Percentiles rank a stretch among this genome's conserved stretches.
phyloP scores from a whole-genome alignment of 2,888 invertebrate genomes.

The Apamea anceps region DNA sequence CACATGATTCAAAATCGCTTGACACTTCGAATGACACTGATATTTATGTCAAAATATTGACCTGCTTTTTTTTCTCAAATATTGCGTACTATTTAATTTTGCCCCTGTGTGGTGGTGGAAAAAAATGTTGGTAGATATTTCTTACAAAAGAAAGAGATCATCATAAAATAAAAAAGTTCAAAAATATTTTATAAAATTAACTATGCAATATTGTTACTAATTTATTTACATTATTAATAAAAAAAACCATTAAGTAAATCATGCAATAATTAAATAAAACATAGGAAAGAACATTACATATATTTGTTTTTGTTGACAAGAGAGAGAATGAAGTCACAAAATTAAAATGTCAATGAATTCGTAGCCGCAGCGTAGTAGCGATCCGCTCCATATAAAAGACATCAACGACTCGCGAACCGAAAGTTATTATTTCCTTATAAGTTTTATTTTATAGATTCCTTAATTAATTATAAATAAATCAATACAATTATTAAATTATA shows the following conservation, averaged over 20 bases:
- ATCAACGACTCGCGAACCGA: slow-evolving; percentile 64
- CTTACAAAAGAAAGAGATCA: background rate
- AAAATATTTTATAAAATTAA: background rate
- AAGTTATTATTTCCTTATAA: background rate
- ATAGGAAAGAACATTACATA: background rate
- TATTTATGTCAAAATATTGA: background rate
- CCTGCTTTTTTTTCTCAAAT: background rate
- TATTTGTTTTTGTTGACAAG: background rate
- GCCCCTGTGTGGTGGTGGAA: background rate
- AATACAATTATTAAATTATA: background rate
- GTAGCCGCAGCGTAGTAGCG: background rate
- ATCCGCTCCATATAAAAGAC: slow-evolving; percentile 67
- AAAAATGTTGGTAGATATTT: background rate
- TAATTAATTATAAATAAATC: background rate
- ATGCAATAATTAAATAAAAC: background rate
- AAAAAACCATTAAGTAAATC: background rate
- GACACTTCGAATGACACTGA: background rate
- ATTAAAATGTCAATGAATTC: background rate
- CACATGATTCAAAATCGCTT: background rate
- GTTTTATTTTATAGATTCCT: background rate
- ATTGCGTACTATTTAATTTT: no score
- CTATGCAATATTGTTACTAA: background rate
- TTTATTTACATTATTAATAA: background rate
- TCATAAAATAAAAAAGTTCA: no score
- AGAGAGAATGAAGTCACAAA: background rate